Conservation (phyloP, 2,888 invertebrate species). For the Magallana nippona region DNA sequence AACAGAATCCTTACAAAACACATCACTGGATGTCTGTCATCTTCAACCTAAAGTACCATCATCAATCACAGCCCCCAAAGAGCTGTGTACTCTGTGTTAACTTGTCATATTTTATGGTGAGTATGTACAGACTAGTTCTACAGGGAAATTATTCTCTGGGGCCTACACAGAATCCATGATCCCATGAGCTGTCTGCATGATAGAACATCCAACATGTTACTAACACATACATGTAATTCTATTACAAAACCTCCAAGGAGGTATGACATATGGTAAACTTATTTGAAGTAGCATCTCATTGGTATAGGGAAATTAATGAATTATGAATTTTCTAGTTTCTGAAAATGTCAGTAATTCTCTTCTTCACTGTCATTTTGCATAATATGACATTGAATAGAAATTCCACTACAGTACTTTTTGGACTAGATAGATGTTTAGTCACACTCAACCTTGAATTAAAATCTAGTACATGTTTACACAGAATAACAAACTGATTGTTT, state of each 20-base stretch:
- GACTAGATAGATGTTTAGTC: background rate
- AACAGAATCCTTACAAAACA: background rate
- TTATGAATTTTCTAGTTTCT: background rate
- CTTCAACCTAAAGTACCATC: background rate
- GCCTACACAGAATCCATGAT: background rate
- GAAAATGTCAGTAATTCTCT: background rate
- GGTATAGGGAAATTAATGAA: background rate
- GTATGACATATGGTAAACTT: conserved; percentile 6
- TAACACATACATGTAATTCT: background rate
- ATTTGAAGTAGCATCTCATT: background rate
- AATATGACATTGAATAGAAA: background rate
- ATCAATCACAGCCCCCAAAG: background rate
- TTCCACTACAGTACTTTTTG: background rate
- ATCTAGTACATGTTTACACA: conserved; percentile 1
- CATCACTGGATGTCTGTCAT: background rate
- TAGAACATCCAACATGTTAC: background rate
- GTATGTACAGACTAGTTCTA: background rate
- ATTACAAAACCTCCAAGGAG: background rate
- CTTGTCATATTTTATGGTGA: conserved; percentile 20
- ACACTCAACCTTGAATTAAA: background rate
- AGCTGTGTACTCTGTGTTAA: background rate
- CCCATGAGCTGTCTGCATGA: conserved; percentile 19
- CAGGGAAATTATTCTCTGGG: background rate
- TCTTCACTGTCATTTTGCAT: background rate
- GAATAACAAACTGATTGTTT: conserved; percentile 1